These are phyloP conservation scores for Psittacus erithacus DNA, from an alignment of 2,113 vertebrate genomes.

Conservation along the genomic window DNA sequence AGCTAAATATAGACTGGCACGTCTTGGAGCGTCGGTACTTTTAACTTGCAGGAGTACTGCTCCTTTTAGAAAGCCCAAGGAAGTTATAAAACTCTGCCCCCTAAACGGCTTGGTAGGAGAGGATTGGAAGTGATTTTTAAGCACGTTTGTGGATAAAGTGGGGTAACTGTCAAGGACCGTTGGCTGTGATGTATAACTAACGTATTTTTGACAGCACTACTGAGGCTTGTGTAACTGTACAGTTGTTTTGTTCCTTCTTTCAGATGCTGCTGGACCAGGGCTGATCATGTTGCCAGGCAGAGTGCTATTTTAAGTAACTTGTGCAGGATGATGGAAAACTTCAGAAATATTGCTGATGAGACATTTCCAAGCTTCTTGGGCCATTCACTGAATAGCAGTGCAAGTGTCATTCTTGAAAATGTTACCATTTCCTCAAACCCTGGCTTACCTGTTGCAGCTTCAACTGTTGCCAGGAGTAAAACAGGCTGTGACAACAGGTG, in stretches of 20 bases:
- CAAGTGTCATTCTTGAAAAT: conserved; percentile 79
- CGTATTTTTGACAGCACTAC: rapidly evolving
- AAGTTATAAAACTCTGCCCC: not conserved
- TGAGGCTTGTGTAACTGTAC: not conserved
- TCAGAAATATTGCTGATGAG: conserved; percentile 88
- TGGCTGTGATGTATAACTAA: rapidly evolving
- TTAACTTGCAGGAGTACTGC: not conserved
- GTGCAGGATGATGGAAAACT: conserved; percentile 79
- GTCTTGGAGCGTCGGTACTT: not conserved
- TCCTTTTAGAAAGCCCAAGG: not conserved
- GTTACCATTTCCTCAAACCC: conserved; percentile 86
- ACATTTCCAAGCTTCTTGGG: conserved; percentile 86
- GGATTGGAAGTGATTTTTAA: not conserved
- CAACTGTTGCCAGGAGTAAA: conserved; percentile 88
- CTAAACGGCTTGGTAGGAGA: rapidly evolving
- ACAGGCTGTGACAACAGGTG: conserved; percentile 81
- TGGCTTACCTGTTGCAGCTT: conserved; percentile 92
- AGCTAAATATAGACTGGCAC: conserved; percentile 40
- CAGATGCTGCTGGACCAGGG: conserved; percentile 20
- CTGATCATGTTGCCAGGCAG: not conserved
- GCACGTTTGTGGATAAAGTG: rapidly evolving
- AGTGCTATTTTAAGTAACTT: not conserved
- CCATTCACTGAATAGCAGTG: conserved; percentile 77
- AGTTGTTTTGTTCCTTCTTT: not conserved
- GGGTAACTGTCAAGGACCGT: rapidly evolving